Conservation (phyloP, 2,888 invertebrate genomes). For the Ormyrus pomaceus region DNA sequence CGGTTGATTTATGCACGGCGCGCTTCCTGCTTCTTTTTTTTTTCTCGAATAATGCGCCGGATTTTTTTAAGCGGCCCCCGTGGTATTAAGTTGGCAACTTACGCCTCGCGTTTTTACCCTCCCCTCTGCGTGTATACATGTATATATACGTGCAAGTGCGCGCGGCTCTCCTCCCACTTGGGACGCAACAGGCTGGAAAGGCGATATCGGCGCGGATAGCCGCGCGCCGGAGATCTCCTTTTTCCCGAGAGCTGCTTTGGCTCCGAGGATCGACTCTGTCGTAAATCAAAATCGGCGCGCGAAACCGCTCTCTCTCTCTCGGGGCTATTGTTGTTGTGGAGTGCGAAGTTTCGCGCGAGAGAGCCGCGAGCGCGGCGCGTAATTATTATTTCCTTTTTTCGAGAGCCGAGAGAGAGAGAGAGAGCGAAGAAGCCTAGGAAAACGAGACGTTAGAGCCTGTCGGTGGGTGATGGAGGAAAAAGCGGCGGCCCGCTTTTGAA, state of each 20-base stretch:
- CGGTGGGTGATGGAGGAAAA: not conserved
- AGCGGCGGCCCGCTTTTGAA: constrained; percentile 1
- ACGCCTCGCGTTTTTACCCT: not conserved
- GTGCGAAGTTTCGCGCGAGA: constrained; percentile 40
- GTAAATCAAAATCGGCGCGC: constrained; percentile 53
- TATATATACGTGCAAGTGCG: too few relatives aligned
- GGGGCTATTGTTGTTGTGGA: constrained; percentile 14
- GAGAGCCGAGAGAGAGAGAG: not conserved
- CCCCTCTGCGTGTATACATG: not conserved
- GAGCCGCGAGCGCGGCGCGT: constrained; percentile 3
- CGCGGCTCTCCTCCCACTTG: constrained; percentile 22
- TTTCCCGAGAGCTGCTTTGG: constrained; percentile 5
- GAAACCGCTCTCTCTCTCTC: too few relatives aligned
- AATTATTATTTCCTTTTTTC: constrained; percentile 41
- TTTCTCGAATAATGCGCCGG: not conserved
- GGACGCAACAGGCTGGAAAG: constrained; percentile 52
- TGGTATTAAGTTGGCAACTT: too few relatives aligned
- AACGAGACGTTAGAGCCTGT: not conserved
- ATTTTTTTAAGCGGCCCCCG: too few relatives aligned
- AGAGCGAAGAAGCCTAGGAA: not conserved
- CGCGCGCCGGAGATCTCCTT: constrained; percentile 26
- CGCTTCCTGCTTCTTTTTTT: not conserved
- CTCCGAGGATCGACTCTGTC: constrained; percentile 29
- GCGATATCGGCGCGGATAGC: constrained; percentile 53
- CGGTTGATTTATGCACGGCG: not conserved